A percentile compares a stretch with the other conserved stretches of the same genome.
These are phyloP conservation scores for Sarcophaga carnaria DNA, from an alignment of 2,888 invertebrate species.

Conservation along the genomic window DNA sequence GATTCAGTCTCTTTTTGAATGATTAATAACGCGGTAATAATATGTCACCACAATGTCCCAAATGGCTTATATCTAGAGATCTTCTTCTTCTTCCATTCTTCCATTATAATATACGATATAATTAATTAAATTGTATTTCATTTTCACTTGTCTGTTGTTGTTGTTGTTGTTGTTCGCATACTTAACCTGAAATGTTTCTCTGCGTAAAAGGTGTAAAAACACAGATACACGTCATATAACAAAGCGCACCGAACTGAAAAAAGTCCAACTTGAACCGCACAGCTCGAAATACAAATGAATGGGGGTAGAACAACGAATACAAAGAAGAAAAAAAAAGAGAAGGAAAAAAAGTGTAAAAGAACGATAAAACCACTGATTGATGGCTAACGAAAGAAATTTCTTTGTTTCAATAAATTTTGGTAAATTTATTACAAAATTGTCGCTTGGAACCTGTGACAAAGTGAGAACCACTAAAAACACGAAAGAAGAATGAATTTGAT, in stretches of 20 bases:
- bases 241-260: slow-evolving; percentile 32
- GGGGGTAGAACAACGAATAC: not conserved
- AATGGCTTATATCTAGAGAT: slow-evolving; percentile 64
- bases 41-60: slow-evolving; percentile 63
- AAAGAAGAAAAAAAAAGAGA: not conserved
- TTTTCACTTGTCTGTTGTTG: not conserved
- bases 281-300: not conserved
- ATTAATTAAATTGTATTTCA: slow-evolving; percentile 67
- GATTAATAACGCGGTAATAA: slow-evolving; percentile 54
- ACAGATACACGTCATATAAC: slow-evolving; percentile 53
- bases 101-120: slow-evolving; percentile 41
- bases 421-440: slow-evolving; percentile 79
- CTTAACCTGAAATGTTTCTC: slow-evolving; percentile 27
- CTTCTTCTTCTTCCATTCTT: slow-evolving; percentile 36
- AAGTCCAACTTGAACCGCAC: not conserved
- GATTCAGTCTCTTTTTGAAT: not conserved
- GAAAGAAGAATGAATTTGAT: not conserved
- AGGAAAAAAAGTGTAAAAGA: slow-evolving; percentile 18
- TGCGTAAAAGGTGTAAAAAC: slow-evolving; percentile 65
- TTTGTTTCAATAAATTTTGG: slow-evolving; percentile 80
- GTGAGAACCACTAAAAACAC: slow-evolving; percentile 20
- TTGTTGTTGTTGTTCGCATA: not conserved
- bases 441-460: slow-evolving; percentile 61
- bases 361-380: slow-evolving; percentile 75
- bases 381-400: slow-evolving; percentile 76